Base-by-base conservation (phyloP, 2,888 invertebrate species). In the Hetaerina titia region DNA sequence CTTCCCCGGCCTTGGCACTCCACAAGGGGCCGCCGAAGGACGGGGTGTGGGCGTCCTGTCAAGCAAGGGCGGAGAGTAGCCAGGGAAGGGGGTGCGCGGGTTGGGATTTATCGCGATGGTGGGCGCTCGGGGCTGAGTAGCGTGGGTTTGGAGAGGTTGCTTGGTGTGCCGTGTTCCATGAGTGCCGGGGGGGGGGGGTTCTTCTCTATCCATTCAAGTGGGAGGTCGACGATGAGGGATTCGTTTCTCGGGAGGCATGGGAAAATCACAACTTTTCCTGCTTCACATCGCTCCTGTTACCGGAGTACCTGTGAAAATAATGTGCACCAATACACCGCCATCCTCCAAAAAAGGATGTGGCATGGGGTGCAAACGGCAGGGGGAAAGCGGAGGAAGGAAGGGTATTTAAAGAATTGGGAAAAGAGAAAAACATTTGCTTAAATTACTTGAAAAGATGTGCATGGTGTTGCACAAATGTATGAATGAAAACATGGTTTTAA, bases 1-100 rank as follows among this genome's bases (percentile, higher is more conserved):
- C 74, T n/a, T n/a, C 69, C 69, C n/a, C 69, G 69, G 69, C 69
- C 69, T 69, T 69, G 69, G 69, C 69, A 22, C 69, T 69, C 22
- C 69, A n/a, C n/a, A n/a, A 69, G 69, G 69, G 69, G 69, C n/a
- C 22, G 69, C 22, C 69, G 69, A 69, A 69, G 69, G 69, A 22
- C 69, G 69, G 17, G 15, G 19, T 7, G 64, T 19, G 19, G 64
- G 60, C 60, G 60, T 11, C 17, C 17, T 11, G 60, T 60, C 17
- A 17, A 17, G 60, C 60, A 60, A 4, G 60, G 60, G 60, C 6
- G 45, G 45, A 45, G 45, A 2, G 45, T 1, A 4, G 45, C 60
- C 60, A 22, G n/a, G 0, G 8, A 13, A 5, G 25, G 81, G 81
- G 11, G 31, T 15, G 81, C 81, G 69, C 69, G 22, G 19, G n/a